Conservation (phyloP, 2,113 vertebrate genomes). For the Ptychochromis oligacanthus region DNA sequence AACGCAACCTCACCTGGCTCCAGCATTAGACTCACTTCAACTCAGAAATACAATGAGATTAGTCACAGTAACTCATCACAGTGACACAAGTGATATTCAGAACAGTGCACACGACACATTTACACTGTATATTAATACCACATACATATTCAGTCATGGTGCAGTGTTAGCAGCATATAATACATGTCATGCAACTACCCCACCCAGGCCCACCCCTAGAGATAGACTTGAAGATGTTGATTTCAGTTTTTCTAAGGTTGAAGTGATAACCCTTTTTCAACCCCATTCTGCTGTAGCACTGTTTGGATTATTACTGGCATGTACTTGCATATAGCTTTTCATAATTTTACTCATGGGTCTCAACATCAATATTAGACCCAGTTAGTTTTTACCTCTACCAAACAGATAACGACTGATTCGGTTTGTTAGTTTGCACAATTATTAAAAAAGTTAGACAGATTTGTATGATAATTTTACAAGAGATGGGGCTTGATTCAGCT, state of each 20-base stretch:
- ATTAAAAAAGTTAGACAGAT: neutral
- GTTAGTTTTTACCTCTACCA: neutral
- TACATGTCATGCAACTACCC: neutral
- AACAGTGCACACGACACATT: constrained; percentile 41
- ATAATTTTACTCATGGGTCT: neutral
- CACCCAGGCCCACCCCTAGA: neutral
- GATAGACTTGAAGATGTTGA: neutral
- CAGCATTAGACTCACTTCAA: constrained; percentile 34
- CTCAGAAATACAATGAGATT: constrained; percentile 33
- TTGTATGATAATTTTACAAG: accelerated
- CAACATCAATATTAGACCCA: neutral
- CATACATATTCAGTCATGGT: constrained; percentile 23
- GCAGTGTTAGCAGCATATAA: constrained; percentile 8
- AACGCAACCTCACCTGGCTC: constrained; percentile 37
- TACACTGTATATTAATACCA: constrained; percentile 29
- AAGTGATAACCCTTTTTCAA: neutral
- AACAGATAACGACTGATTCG: neutral
- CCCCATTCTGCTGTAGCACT: neutral
- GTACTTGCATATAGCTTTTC: neutral
- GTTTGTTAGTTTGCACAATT: no score
- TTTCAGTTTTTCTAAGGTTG: no score
- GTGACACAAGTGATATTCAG: constrained; percentile 27
- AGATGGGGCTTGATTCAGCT: neutral
- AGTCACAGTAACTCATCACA: constrained; percentile 43
- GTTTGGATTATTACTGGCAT: neutral